Conservation (phyloP, 2,113 vertebrate species). For the Heterotis niloticus region DNA sequence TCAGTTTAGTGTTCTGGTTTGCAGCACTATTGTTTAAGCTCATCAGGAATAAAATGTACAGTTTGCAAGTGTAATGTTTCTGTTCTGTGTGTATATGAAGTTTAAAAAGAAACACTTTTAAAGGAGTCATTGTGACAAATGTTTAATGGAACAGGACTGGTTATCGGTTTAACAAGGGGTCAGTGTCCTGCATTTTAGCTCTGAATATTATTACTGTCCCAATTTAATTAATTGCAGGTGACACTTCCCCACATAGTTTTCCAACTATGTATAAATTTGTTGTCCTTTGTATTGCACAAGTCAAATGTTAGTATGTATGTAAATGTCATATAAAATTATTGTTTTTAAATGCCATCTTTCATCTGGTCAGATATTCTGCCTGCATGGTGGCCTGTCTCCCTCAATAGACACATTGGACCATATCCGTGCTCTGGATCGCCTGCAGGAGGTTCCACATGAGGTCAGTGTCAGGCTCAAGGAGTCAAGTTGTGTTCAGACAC, state of each 20-base stretch:
- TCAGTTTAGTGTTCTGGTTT: too few relatives aligned
- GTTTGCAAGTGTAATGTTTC: too few relatives aligned
- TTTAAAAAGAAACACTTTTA: too few relatives aligned
- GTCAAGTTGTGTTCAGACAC: not conserved
- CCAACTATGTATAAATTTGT: too few relatives aligned
- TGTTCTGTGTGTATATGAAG: too few relatives aligned
- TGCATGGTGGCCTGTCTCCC: conserved; percentile 84
- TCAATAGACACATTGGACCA: conserved; percentile 93
- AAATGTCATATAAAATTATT: not conserved
- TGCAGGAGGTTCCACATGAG: conserved; percentile 89
- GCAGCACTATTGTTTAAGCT: too few relatives aligned
- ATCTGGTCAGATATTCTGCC: conserved; percentile 77
- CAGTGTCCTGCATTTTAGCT: not conserved
- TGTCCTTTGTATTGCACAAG: too few relatives aligned
- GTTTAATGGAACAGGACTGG: too few relatives aligned
- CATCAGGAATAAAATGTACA: too few relatives aligned
- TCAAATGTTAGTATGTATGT: not conserved
- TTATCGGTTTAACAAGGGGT: not conserved
- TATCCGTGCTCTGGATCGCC: conserved; percentile 84
- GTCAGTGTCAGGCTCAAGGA: conserved; percentile 50
- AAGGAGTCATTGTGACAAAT: too few relatives aligned
- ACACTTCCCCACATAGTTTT: too few relatives aligned
- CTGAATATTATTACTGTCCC: not conserved
- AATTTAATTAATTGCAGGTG: too few relatives aligned
- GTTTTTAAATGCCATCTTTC: not conserved